These are phyloP conservation scores for Bhutanitis thaidina DNA, from an alignment of 2,888 invertebrate genomes.

Conservation along the genomic window DNA sequence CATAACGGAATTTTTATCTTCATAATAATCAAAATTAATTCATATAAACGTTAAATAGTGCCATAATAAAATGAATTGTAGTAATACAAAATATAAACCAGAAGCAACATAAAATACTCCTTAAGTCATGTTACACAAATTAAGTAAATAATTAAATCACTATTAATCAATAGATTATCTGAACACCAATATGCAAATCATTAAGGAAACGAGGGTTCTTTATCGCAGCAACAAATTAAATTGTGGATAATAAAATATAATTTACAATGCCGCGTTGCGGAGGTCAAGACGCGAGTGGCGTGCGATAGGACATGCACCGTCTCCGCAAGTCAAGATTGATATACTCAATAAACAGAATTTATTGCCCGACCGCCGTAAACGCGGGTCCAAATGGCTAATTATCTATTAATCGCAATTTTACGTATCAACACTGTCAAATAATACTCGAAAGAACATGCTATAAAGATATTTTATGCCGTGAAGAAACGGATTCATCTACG, in stretches of 20 bases:
- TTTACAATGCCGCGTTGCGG: conserved; percentile 32
- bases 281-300: conserved; percentile 35
- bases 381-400: conserved; percentile 63
- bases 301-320: conserved; percentile 25
- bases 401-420: conserved; percentile 73
- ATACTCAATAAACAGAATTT: conserved; percentile 66
- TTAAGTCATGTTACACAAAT: too few relatives aligned
- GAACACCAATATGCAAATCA: neutral
- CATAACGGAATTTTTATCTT: too few relatives aligned
- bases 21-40: too few relatives aligned
- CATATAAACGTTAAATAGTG: too few relatives aligned
- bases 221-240: conserved; percentile 18
- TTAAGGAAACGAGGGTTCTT: conserved; percentile 20
- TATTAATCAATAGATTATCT: too few relatives aligned
- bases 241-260: conserved; percentile 32
- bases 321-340: conserved; percentile 53
- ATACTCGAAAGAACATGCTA: conserved; percentile 65
- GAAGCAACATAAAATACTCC: too few relatives aligned
- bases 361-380: conserved; percentile 66
- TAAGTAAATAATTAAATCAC: neutral
- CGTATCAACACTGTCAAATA: conserved; percentile 71
- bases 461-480: conserved; percentile 35
- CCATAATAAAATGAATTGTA: too few relatives aligned
- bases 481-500: too few relatives aligned
- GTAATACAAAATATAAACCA: too few relatives aligned